Base-by-base conservation (phyloP, 2,113 vertebrate species). In the Malurus elegans region DNA sequence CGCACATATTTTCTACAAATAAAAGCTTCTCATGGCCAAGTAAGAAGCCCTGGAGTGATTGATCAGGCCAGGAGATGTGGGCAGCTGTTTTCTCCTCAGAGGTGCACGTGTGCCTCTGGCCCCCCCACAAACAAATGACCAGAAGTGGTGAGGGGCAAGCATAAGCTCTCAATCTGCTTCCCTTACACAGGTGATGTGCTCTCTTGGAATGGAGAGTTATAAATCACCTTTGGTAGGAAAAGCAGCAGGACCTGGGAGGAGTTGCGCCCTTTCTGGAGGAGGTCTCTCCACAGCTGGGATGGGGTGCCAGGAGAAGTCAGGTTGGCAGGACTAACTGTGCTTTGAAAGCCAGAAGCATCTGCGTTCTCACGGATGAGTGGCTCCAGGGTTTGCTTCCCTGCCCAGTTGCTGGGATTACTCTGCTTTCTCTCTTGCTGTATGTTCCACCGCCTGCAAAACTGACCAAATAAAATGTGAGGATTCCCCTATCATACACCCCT, bases 111-210 rank as follows among this genome's bases (percentile, higher is more conserved):
- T 44, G 31, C 28, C 32, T 71, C 45, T 81, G 29, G 5, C 34
- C 2, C 34, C 2, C 2, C 3, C 0, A 3, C 51, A 62, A 15
- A 36, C 26, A 53, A 76, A 51, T 0, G 3, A 34, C n/a, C 19
- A 45, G 45, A 67, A 86, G 32, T 2, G 6, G 32, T 0, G 9
- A 83, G 50, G 44, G 32, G 18, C 16, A 45, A 86, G 67, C 40
- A 45, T 23, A 16, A 75, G 32, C 40, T 69, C 57, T 56, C 1
- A 3, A n/a, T 38, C 60, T 29, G 9, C 19, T 67, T 57, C 71
- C 31, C 31, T 34, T 17, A 44, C 2, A 5, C 4, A 9, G 51
- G 28, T 23, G 13, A 6, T 34, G 34, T 14, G 56, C 25, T 53
- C 29, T 48, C 45, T 10, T 1, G 34, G 67, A 53, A 48, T 0